These are phyloP conservation scores for Pogonomyrmex californicus DNA, from an alignment of 1,140 invertebrate genomes.

Conservation along the genomic window DNA sequence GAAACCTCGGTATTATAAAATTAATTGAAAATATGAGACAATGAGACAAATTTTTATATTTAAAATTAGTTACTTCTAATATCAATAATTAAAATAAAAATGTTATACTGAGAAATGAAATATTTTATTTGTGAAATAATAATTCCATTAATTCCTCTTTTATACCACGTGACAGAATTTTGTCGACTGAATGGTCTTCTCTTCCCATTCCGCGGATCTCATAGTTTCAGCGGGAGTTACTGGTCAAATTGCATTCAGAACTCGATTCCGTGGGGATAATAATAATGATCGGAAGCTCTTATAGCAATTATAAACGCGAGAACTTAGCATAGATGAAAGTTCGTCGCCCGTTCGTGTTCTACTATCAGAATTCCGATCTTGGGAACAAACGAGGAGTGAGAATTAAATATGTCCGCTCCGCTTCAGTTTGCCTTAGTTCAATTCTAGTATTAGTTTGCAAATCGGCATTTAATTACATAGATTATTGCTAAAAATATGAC, in stretches of 20 bases:
- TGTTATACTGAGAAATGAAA: background rate
- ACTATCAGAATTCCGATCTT: slow-evolving; percentile 38
- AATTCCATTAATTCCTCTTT: background rate
- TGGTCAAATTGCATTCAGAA: slow-evolving; percentile 45
- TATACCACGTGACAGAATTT: background rate
- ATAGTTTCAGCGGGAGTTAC: slow-evolving; percentile 27
- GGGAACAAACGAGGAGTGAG: background rate
- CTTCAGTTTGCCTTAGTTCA: background rate
- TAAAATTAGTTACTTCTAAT: background rate
- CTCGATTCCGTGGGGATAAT: slow-evolving; percentile 48
- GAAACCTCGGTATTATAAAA: background rate
- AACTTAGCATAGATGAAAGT: slow-evolving; percentile 56
- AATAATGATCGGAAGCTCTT: slow-evolving; percentile 67
- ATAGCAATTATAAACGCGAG: slow-evolving; percentile 60
- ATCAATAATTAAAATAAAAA: background rate
- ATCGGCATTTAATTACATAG: background rate
- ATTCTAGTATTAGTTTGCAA: background rate
- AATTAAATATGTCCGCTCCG: slow-evolving; percentile 37
- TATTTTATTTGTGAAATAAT: slow-evolving; percentile 1
- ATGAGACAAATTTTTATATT: background rate
- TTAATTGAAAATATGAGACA: slow-evolving; percentile 4
- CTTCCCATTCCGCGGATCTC: background rate
- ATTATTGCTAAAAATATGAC: background rate
- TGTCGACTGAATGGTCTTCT: background rate
- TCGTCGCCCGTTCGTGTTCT: slow-evolving; percentile 1